Base-by-base conservation (phyloP, 37 sponge, comb jelly and placozoan species). In the Halichondria panicea region DNA sequence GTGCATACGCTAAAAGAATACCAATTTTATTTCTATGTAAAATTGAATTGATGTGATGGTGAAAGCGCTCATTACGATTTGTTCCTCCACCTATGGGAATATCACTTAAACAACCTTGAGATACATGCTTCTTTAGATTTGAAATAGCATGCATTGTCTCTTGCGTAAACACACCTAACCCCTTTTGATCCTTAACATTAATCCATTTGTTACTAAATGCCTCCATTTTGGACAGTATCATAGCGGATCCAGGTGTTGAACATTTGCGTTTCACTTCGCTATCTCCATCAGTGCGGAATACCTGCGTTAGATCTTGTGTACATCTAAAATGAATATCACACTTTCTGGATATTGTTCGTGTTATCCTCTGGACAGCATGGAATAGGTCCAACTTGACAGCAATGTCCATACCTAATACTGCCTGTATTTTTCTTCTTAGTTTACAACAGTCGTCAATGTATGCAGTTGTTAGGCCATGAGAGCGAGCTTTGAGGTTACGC, bases 371-470 rank as follows among this genome's bases (percentile, higher is more conserved):
- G 2, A 77, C 46, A 24, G 85, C 85, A 84, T 77, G 83, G 66
- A 82, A 82, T n/a, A 82, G 19, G 38, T 63, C 78, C 39, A 84
- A 35, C 34, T 84, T 77, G 19, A 71, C 46, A 7, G 3, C 36
- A 32, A 68, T 18, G 22, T 63, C 32, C 37, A 21, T 22, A 28
- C 85, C 85, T 38, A 77, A 70, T 9, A 80, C 71, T 24, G 35
- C 13, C 43, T 40, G 28, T 31, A 77, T 63, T 48, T 63, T 64
- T 6, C 2, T 27, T 34, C 76, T 66, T n/a, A 43, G 36, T 35
- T 68, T 38, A 54, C 84, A 83, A 57, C 84, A 83, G 37, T 83
- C 44, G 44, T 83, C 76, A 28, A 83, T 43, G 56, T 66, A 74
- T 11, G 59, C 50, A 35, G 53, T 62, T 62, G 45, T 37, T 13